Evolutionary conservation across 2,113 vertebrate species (phyloP).

Genomic region (Gymnarchus niloticus): DNA sequence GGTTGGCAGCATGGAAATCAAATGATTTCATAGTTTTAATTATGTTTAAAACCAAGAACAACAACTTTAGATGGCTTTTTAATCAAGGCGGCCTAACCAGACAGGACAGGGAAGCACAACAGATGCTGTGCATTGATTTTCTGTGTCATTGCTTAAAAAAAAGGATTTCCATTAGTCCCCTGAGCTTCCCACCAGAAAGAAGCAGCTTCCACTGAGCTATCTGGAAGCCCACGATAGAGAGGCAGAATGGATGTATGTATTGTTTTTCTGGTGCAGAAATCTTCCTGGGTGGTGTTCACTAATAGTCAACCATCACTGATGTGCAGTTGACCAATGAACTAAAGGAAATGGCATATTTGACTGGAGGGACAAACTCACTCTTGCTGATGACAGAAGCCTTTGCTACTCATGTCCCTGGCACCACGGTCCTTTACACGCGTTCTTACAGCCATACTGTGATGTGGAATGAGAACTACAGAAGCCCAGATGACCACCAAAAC

Average conservation of each 20-base stretch:
- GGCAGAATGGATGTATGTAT: neutral
- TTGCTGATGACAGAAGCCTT: neutral
- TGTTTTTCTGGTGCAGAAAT: neutral
- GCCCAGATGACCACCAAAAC: neutral
- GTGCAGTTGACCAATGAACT: neutral
- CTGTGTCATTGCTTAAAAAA: neutral
- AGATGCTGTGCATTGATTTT: neutral
- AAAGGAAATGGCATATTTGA: neutral
- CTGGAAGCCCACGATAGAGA: neutral
- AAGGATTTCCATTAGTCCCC: neutral
- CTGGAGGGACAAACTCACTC: too few species aligned
- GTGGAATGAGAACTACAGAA: neutral
- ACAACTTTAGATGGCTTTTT: constrained; percentile 1
- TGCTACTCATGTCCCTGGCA: neutral
- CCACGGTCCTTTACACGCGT: neutral
- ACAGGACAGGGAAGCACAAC: neutral
- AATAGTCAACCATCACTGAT: neutral
- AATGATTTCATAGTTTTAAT: constrained; percentile 15
- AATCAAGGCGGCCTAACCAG: neutral
- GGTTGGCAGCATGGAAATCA: neutral
- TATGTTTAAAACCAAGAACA: neutral
- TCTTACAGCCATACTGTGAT: neutral
- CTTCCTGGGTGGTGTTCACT: neutral
- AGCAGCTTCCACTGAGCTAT: neutral
- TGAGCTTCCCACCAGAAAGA: neutral